Base-by-base conservation (phyloP, 2,888 invertebrate genomes). In the Neoaliturus tenellus region DNA sequence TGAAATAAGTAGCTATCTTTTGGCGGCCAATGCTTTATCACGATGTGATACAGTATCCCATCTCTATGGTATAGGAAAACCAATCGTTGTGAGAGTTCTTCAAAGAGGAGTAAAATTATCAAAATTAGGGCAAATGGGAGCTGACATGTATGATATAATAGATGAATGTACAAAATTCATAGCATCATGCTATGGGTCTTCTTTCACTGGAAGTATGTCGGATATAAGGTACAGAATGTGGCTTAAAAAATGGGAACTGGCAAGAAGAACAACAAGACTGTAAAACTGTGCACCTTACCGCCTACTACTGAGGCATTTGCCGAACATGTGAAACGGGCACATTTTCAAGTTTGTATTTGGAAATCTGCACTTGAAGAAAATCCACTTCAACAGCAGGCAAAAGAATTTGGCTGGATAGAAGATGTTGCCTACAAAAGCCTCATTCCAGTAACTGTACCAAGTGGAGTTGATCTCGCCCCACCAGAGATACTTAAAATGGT, bases 131-230 rank as follows among this genome's bases (percentile, higher is more conserved):
- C 4, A 55, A 55, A 69, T 28, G 31, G 69, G 39, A 28, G 69
- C 69, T 69, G 69, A 69, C 69, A 69, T 69, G 69, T 33, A 69
- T 69, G 28, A 69, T 69, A 28, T 69, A 35, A 69, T 69, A 69
- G 69, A 69, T 69, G 69, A 28, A 67, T 67, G 33, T 69, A 69
- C 33, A 17, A 8, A 20, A 69, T 69, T 28, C 14, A 69, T 69
- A 69, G 69, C 33, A 28, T 69, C 28, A 69, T 69, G 69, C 31
- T 28, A 69, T 69, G n/a, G 69, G 69, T 39, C 69, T 28, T 69
- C 33, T 69, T 31, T 39, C 69, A 69, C 69, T 69, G 69, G 69
- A 69, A 69, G 67, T 67, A 33, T 67, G 67, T 69, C 69, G 1
- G 31, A 69, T 69, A 69, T 69, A 69, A 28, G 69, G 39, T 69